Percentiles rank a stretch among this genome's conserved stretches.
Evolutionary conservation across 2,113 vertebrate species (phyloP).

Genomic region (Macaca nemestrina): DNA sequence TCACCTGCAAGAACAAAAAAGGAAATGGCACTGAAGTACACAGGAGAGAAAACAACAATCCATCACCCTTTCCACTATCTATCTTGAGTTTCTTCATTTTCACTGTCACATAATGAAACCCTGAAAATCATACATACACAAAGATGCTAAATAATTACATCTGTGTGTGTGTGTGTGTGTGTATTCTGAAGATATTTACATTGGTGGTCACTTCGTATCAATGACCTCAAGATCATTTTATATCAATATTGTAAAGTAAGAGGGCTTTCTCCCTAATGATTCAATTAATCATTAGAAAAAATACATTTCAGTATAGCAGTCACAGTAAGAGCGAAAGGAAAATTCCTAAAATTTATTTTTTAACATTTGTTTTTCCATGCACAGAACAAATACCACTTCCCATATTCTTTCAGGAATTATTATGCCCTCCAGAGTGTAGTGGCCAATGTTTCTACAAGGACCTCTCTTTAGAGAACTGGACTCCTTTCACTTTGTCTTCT

Average conservation of each 20-base stretch:
- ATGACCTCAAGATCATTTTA: background rate
- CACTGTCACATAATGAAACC: background rate
- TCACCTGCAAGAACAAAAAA: constrained; percentile 84
- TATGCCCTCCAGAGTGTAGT: background rate
- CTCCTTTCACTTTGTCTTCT: background rate
- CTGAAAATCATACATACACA: background rate
- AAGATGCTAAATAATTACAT: background rate
- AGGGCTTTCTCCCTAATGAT: background rate
- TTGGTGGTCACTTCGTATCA: background rate
- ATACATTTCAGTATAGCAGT: background rate
- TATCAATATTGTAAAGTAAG: background rate
- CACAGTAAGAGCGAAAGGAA: background rate
- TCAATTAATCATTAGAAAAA: background rate
- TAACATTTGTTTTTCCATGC: background rate
- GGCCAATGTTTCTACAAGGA: background rate
- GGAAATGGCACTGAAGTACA: background rate
- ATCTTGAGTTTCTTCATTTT: background rate
- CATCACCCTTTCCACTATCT: background rate
- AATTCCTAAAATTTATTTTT: background rate
- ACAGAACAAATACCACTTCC: background rate
- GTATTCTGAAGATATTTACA: background rate
- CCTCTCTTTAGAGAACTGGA: background rate
- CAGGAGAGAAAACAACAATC: background rate
- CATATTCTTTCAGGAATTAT: background rate
- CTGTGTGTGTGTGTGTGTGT: background rate